phyloP scores from a whole-genome alignment of 2,113 vertebrate species.

The Connochaetes taurinus region DNA sequence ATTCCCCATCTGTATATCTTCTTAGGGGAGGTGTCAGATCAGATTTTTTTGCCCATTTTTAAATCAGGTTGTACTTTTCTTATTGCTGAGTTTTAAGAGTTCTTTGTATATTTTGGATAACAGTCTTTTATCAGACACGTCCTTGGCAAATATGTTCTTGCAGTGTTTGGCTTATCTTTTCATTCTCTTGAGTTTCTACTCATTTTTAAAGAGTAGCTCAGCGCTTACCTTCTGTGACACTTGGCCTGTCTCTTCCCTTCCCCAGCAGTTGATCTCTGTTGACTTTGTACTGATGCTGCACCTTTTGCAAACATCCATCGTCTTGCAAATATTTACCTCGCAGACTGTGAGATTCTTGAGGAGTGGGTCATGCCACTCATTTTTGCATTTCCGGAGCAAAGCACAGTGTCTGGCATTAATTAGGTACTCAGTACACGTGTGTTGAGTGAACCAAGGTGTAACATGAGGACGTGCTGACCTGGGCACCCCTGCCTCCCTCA shows the following conservation, averaged over 20 bases:
- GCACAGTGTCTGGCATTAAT: neutral
- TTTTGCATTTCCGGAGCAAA: neutral
- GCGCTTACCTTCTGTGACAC: neutral
- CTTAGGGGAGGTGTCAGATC: neutral
- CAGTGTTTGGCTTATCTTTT: neutral
- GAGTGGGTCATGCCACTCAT: neutral
- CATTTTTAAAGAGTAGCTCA: neutral
- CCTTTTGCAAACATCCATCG: neutral
- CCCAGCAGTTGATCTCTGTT: neutral
- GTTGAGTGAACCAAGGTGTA: neutral
- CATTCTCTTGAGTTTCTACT: neutral
- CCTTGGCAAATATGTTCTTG: neutral
- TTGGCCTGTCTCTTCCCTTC: neutral
- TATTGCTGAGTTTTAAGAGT: neutral
- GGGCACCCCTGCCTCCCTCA: neutral
- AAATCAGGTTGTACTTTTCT: neutral
- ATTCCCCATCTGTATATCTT: neutral
- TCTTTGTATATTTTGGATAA: neutral
- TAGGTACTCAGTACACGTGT: neutral
- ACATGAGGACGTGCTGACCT: neutral
- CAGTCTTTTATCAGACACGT: neutral
- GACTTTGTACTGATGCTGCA: neutral
- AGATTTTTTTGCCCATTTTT: neutral
- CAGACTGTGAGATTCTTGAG: neutral
- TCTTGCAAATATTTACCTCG: neutral